Evolutionary conservation across 92 coral and sea anemone genomes (phyloP).

Genomic region (Umimayanthus kanabou): DNA sequence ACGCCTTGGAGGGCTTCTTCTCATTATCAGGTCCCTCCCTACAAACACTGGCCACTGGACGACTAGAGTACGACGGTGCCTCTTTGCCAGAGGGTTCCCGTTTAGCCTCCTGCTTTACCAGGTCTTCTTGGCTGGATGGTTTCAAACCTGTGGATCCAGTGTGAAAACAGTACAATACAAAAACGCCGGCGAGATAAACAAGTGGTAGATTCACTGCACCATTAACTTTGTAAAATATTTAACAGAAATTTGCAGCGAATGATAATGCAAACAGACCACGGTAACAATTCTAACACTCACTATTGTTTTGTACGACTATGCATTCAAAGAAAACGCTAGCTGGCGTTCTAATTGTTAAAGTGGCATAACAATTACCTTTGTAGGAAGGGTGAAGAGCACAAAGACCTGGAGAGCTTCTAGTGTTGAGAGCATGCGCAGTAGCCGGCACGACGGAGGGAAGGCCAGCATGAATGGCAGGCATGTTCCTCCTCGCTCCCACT

Average conservation of each 20-base stretch:
- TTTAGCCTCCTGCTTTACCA: conserved; percentile 25
- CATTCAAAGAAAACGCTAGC: too few species aligned
- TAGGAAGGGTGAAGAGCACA: conserved; percentile 44
- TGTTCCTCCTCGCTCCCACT: conserved; percentile 68
- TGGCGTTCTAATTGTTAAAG: too few species aligned
- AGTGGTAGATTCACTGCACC: too few species aligned
- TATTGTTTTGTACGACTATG: background rate
- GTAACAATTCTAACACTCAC: background rate
- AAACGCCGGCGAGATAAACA: too few species aligned
- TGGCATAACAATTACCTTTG: conserved; percentile 59
- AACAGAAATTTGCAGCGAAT: background rate
- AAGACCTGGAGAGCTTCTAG: conserved; percentile 56
- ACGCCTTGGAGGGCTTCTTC: background rate
- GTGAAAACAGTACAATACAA: background rate
- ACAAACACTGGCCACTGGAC: background rate
- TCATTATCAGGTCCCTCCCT: conserved; percentile 9
- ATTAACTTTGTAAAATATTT: too few species aligned
- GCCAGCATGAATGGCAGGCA: conserved; percentile 89
- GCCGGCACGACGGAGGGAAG: conserved; percentile 80
- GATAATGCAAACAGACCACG: background rate
- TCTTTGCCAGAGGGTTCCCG: conserved; percentile 24
- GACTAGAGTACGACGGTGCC: background rate
- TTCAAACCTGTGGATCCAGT: conserved; percentile 46
- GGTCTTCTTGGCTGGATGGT: conserved; percentile 62
- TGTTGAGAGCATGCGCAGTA: conserved; percentile 69